Evolutionary conservation across 2,113 vertebrate genomes (phyloP).

Genomic region (Poeciliopsis prolifica): DNA sequence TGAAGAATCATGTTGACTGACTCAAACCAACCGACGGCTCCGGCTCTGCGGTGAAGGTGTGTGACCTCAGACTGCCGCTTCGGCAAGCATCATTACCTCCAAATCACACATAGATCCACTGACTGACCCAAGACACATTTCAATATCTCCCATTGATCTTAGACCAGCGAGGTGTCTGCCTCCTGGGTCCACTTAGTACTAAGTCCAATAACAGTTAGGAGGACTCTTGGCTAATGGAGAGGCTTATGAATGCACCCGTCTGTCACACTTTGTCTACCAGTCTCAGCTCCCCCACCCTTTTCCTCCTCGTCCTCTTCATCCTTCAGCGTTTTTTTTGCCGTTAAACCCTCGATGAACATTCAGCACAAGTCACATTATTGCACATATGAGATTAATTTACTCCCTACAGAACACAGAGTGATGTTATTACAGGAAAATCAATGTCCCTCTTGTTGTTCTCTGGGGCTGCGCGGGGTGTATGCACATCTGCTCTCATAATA

Average conservation of each 20-base stretch:
- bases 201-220: slow-evolving; percentile 68
- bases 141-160: slow-evolving; percentile 66
- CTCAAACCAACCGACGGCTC: slow-evolving; percentile 9
- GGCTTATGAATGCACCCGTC: slow-evolving; percentile 54
- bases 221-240: slow-evolving; percentile 59
- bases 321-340: slow-evolving; percentile 34
- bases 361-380: slow-evolving; percentile 66
- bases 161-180: slow-evolving; percentile 48
- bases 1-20: slow-evolving; percentile 21
- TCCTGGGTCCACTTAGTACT: slow-evolving; percentile 64
- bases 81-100: slow-evolving; percentile 36
- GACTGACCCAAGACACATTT: slow-evolving; percentile 45
- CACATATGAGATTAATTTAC: slow-evolving; percentile 75
- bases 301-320: slow-evolving; percentile 42
- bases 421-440: slow-evolving; percentile 79
- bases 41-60: slow-evolving; percentile 2
- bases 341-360: slow-evolving; percentile 60
- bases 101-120: slow-evolving; percentile 35
- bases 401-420: slow-evolving; percentile 62
- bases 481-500: slow-evolving; percentile 79
- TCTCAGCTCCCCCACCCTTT: slow-evolving; percentile 11
- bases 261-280: slow-evolving; percentile 41
- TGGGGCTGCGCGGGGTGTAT: slow-evolving; percentile 63
- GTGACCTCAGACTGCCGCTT: slow-evolving; percentile 27
- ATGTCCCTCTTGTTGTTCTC: slow-evolving; percentile 76